Base-by-base conservation (phyloP, 2,113 vertebrate species). In the Cichladusa arquata region DNA sequence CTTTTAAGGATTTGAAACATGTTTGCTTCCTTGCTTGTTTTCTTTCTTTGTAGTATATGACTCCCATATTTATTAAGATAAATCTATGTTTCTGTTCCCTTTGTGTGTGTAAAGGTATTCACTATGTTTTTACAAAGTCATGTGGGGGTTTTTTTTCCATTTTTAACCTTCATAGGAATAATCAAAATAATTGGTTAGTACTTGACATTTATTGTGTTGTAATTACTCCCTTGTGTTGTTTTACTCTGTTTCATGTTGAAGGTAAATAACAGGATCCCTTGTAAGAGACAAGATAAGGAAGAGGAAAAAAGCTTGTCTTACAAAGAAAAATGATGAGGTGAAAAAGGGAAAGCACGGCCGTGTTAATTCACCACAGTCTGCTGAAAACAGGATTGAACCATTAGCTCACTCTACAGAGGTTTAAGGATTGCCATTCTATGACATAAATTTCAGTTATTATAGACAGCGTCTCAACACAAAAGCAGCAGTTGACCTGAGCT, bases 401-500 rank as follows among this genome's bases (percentile, higher is more conserved):
- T 95, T 92, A 87, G 16, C 69, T 95, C 44, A 29, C 57, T 87
- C 48, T 24, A 23, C n/a, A 38, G 57, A 92, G 83, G 69, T 92
- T 90, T 84, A 51, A 92, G 67, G 48, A 78, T 48, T 72, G 69
- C 81, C 65, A 42, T 61, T 93, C 61, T 91, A 12, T 87, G 81
- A 64, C 70, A 91, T 74, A 89, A 89, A 96, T 95, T 87, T 89
- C 89, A 92, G 53, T 96, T 92, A 91, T 71, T 95, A 54, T 33
- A 71, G 77, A 58, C 73, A 76, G 33, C 79, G 69, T 79, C 48
- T 89, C 81, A 71, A 34, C n/a, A 61, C 3, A 3, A 87, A 65
- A 83, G 80, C 22, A 88, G 67, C 58, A 83, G 88, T 42, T 86
- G 94, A 89, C 93, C 90, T 86, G 92, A 92, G 62, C 57, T 93